These are phyloP conservation scores for Drosophila navojoa DNA, from an alignment of 1,140 invertebrate genomes.

Conservation along the genomic window DNA sequence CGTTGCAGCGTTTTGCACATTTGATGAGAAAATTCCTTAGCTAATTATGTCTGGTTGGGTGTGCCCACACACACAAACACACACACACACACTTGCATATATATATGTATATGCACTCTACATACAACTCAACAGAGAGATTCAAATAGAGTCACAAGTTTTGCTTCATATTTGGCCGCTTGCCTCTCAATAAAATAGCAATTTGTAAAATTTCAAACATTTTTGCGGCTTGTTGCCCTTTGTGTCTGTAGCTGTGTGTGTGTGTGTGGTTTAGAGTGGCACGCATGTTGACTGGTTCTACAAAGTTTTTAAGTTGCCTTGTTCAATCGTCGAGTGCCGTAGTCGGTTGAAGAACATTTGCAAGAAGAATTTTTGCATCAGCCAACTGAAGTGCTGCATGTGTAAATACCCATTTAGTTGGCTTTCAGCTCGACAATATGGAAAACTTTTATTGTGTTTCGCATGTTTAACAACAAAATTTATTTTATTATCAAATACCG, in stretches of 20 bases:
- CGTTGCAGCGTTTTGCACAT: constrained; percentile 61
- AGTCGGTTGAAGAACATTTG: constrained; percentile 18
- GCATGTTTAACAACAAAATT: neutral
- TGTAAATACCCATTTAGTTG: constrained; percentile 13
- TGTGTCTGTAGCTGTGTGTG: constrained; percentile 26
- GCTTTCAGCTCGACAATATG: neutral
- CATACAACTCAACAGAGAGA: constrained; percentile 23
- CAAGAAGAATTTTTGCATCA: constrained; percentile 13
- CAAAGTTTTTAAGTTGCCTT: constrained; percentile 51
- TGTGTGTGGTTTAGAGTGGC: constrained; percentile 36
- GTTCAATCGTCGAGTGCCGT: constrained; percentile 46
- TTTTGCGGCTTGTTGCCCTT: constrained; percentile 69
- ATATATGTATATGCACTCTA: constrained; percentile 2
- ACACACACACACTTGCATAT: constrained; percentile 27
- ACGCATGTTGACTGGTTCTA: constrained; percentile 45
- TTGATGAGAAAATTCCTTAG: constrained; percentile 76
- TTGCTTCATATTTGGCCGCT: constrained; percentile 57
- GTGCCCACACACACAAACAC: constrained; percentile 48
- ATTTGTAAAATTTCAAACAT: constrained; percentile 71
- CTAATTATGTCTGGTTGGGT: constrained; percentile 75
- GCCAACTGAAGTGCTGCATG: constrained; percentile 6
- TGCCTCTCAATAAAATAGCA: constrained; percentile 66
- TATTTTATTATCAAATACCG: neutral
- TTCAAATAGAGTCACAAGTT: constrained; percentile 55
- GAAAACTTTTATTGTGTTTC: neutral